Evolutionary conservation across 2,113 vertebrate genomes (phyloP).

Genomic region (Hystrix cristata): DNA sequence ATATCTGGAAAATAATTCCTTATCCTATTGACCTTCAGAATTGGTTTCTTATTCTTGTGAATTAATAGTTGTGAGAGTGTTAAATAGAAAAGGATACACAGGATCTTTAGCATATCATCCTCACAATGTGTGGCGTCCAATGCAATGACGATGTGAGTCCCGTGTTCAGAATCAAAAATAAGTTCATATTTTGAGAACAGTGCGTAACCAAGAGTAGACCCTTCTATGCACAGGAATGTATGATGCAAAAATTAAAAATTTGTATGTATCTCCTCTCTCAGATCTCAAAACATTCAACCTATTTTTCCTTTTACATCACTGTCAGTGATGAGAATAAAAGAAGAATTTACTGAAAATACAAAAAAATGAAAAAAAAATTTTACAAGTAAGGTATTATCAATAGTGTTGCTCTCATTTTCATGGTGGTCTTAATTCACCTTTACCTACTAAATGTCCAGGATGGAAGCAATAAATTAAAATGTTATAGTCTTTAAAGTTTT

Average conservation of each 20-base stretch:
- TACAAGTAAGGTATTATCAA: neutral
- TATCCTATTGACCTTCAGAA: neutral
- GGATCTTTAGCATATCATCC: neutral
- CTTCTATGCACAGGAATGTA: neutral
- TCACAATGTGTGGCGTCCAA: neutral
- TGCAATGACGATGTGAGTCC: neutral
- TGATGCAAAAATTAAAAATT: neutral
- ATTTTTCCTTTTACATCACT: neutral
- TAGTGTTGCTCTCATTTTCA: neutral
- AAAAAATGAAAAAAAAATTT: neutral
- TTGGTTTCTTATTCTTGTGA: neutral
- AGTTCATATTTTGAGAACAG: neutral
- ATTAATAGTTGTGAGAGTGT: neutral
- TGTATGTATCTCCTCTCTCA: neutral
- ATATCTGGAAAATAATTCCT: neutral
- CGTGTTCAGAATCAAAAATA: neutral
- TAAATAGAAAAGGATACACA: neutral
- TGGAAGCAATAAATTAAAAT: neutral
- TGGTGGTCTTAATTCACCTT: neutral
- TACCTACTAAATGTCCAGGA: neutral
- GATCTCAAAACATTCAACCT: neutral
- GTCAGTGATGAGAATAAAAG: neutral
- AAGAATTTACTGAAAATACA: neutral
- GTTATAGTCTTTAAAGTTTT: neutral
- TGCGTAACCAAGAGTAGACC: neutral